Evolutionary conservation across 1,140 invertebrate species (phyloP), one percentile per base, ranked within the genome.

Genomic region (Wasmannia auropunctata): DNA sequence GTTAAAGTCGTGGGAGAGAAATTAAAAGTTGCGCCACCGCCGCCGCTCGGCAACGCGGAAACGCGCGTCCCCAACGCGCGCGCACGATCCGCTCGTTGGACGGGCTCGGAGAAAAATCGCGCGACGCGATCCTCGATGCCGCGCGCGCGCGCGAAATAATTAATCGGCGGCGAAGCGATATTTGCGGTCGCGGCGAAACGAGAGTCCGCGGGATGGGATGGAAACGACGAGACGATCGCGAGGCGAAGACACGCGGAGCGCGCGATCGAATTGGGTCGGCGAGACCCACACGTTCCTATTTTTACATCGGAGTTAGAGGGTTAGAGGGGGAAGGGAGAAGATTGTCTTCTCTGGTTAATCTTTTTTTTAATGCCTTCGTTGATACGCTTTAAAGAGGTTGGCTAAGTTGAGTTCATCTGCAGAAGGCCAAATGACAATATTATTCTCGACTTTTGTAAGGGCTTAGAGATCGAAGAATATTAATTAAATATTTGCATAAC

Each of bases 1-100:
- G 65, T 46, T 83, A 58, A 58, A 72, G 67, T 74, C 51, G 62
- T 16, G 34, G 51, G 37, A 74, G 51, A 74, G 67, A 74, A 72
- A 83, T 83, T 83, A 83, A 83, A 83, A 83, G 67, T 83, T 60
- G 79, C 49, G 37, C n/a, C n/a, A n/a, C n/a, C 25, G n/a, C 10
- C 4, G 1, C n/a, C n/a, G 70, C 43, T 7, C 11, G 22, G 31
- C 10, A n/a, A 8, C 34, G 54, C 56, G 37, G 7, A 16, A 22
- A n/a, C n/a, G n/a, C n/a, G 65, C 79, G 16, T 72, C 67, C 67
- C n/a, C 54, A 34, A 46, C 51, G 79, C 58, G 62, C 62, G n/a
- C n/a, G n/a, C n/a, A n/a, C 62, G 62, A 22, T 34, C 16, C n/a
- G 49, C 49, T 10, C 34, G n/a, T n/a, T 16, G 31, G 77, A 70